Conservation (phyloP, 2,888 invertebrate species). For the Cryptophagus acutangulus region DNA sequence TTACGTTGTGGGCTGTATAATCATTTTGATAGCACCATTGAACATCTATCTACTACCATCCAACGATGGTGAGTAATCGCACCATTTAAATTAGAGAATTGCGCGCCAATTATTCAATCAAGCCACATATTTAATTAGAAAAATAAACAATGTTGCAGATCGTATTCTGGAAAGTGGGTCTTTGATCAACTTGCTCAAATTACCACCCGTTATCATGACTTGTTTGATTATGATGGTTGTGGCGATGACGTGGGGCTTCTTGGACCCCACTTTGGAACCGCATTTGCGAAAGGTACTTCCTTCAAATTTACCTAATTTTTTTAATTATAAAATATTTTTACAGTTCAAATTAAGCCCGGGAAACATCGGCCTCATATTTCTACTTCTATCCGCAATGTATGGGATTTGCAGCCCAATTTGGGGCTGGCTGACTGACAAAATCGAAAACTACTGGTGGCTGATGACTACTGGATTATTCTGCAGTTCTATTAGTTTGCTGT, state of each 20-base stretch:
- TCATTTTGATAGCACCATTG: constrained; percentile 61
- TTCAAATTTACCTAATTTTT: neutral
- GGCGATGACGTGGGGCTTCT: constrained; percentile 68
- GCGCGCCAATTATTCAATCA: neutral
- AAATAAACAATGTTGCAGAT: constrained; percentile 44
- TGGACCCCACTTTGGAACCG: constrained; percentile 72
- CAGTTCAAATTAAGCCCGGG: constrained; percentile 61
- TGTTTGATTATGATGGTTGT: constrained; percentile 64
- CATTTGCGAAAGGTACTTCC: constrained; percentile 56
- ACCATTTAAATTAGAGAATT: neutral
- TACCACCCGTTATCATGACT: constrained; percentile 65
- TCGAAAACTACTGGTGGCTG: constrained; percentile 62
- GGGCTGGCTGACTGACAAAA: constrained; percentile 65
- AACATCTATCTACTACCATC: constrained; percentile 58
- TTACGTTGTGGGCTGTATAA: constrained; percentile 63
- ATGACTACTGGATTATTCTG: constrained; percentile 64
- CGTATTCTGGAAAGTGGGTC: constrained; percentile 50
- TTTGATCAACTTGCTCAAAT: constrained; percentile 56
- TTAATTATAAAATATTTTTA: constrained; percentile 28
- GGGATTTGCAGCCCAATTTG: constrained; percentile 68
- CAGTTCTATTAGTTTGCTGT: constrained; percentile 56
- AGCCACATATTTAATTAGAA: constrained; percentile 2
- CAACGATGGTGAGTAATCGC: constrained; percentile 53
- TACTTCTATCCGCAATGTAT: constrained; percentile 65
- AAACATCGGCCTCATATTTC: constrained; percentile 65